Base-by-base conservation (phyloP, 2,888 invertebrate genomes). In the Entomobrya multifasciata region DNA sequence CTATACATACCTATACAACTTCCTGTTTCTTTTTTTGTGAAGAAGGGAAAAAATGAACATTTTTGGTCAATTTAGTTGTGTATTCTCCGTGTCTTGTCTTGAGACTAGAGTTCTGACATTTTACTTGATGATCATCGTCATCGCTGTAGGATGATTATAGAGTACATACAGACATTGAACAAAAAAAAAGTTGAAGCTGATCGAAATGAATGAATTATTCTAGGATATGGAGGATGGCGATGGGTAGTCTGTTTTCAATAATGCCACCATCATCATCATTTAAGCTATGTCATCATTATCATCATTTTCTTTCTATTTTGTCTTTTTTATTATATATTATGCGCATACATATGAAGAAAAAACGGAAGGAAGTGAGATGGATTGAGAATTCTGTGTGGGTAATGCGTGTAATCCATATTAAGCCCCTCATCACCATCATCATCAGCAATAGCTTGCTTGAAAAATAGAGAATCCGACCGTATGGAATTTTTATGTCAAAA, bases 191-290 rank as follows among this genome's bases (percentile, higher is more conserved):
- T 44, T 44, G n/a, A n/a, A 2, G 13, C 44, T 22, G 13, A 10
- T 15, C 10, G 36, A 77, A 77, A 60, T 60, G 77, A 60, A 77
- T 77, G 77, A 77, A 77, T 74, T 74, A 74, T 77, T 77, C 77
- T 8, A n/a, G n/a, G n/a, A n/a, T n/a, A n/a, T 49, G 8, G 49
- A 20, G 49, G 49, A 49, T 49, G n/a, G n/a, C n/a, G n/a, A n/a
- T n/a, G n/a, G n/a, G n/a, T n/a, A n/a, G n/a, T n/a, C n/a, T n/a
- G n/a, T n/a, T n/a, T 41, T 77, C 60, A 55, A 77, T 77, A 57
- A 41, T 60, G 41, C 77, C 41, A n/a, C 57, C 77, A 77, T 44
- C 41, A 70, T 70, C 15, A 72, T 65, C 65, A 65, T 65, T 65
- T 36, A 15, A 22, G 60, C 60, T 25, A 60, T 27, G 27, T 15